These are phyloP conservation scores for Caradrina clavipalpis DNA, from an alignment of 2,888 invertebrate genomes.

Conservation along the genomic window DNA sequence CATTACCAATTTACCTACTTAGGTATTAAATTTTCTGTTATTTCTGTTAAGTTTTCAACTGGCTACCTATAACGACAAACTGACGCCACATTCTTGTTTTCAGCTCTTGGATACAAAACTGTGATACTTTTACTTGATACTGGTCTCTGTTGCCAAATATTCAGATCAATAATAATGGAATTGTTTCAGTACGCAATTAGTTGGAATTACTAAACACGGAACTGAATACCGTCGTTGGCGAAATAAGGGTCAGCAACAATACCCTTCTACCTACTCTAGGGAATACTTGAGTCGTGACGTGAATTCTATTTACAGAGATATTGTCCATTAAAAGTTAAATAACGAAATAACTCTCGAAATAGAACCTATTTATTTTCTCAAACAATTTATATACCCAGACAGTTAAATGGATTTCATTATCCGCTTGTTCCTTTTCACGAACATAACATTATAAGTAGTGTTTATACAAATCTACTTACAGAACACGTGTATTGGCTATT, in stretches of 20 bases:
- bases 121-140: no score
- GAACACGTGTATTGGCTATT: background rate
- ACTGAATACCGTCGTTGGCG: background rate
- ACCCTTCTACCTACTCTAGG: slow-evolving; percentile 13
- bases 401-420: slow-evolving; percentile 31
- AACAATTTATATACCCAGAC: slow-evolving; percentile 24
- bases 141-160: background rate
- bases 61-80: no score
- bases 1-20: no score
- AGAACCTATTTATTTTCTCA: slow-evolving; percentile 20
- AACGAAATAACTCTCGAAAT: slow-evolving; percentile 6
- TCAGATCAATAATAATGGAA: no score
- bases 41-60: no score
- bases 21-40: no score
- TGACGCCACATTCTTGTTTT: no score
- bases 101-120: no score
- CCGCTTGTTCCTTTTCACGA: background rate
- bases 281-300: slow-evolving; percentile 4
- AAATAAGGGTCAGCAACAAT: background rate
- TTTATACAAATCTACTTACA: background rate
- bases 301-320: slow-evolving; percentile 24
- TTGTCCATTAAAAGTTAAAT: slow-evolving; percentile 28
- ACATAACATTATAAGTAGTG: background rate
- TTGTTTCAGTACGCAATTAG: background rate
- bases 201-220: background rate